phyloP scores from a whole-genome alignment of 2,888 invertebrate genomes.

The Drosophila neutralis region DNA sequence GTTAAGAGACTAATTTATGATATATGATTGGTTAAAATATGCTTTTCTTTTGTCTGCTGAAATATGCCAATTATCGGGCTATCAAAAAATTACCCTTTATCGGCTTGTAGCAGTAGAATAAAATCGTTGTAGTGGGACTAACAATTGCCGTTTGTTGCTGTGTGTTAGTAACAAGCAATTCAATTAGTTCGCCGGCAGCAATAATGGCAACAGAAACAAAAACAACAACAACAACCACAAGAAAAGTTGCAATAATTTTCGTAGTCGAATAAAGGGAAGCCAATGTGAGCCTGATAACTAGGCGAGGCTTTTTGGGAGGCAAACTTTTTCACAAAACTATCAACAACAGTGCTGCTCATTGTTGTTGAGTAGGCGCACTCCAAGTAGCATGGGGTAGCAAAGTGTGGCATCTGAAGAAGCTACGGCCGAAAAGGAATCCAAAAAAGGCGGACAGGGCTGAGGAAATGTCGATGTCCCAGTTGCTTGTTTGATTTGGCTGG shows the following conservation, averaged over 20 bases:
- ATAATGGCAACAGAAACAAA: conserved; percentile 26
- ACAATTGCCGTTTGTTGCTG: conserved; percentile 39
- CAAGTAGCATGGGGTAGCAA: conserved; percentile 2
- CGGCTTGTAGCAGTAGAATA: conserved; percentile 1
- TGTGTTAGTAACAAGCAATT: conserved; percentile 59
- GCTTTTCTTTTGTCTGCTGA: not conserved
- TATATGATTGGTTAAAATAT: not conserved
- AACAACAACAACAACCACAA: conserved; percentile 43
- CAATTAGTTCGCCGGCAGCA: conserved; percentile 56
- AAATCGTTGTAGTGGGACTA: conserved; percentile 3
- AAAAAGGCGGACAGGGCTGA: conserved; percentile 38
- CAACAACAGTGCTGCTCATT: conserved; percentile 34
- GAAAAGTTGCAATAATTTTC: conserved; percentile 53
- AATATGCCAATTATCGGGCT: not conserved
- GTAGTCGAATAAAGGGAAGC: conserved; percentile 49
- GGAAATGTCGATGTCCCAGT: conserved; percentile 48
- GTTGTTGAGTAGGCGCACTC: conserved; percentile 31
- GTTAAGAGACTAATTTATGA: not conserved
- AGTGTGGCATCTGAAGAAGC: conserved; percentile 18
- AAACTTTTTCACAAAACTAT: conserved; percentile 63
- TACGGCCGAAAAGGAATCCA: conserved; percentile 48
- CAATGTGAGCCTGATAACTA: conserved; percentile 63
- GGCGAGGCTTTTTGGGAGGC: conserved; percentile 27
- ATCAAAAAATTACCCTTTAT: conserved; percentile 2
- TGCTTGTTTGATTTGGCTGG: conserved; percentile 66